Conservation (phyloP, 2,113 vertebrate genomes). For the Trematomus loennbergii region DNA sequence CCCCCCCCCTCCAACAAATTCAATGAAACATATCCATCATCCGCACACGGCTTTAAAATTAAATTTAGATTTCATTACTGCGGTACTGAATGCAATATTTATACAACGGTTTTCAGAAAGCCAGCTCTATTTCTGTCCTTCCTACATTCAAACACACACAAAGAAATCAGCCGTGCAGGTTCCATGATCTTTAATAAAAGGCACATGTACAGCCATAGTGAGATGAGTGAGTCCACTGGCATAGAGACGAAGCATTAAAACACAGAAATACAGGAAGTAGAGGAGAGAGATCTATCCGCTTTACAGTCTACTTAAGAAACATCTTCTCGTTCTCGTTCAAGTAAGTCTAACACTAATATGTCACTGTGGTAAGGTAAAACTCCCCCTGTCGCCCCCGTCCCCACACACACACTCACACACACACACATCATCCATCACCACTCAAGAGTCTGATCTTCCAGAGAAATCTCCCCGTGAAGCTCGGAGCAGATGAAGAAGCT, state of each 20-base stretch:
- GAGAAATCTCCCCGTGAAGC: conserved; percentile 17
- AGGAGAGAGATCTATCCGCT: conserved; percentile 79
- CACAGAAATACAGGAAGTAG: conserved; percentile 80
- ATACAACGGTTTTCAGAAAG: conserved; percentile 33
- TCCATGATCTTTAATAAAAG: conserved; percentile 85
- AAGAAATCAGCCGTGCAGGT: conserved; percentile 58
- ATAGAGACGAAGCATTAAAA: conserved; percentile 81
- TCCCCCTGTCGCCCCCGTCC: conserved; percentile 4
- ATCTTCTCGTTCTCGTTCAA: conserved; percentile 72
- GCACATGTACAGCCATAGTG: conserved; percentile 85
- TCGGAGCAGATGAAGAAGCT: neutral
- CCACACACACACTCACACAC: conserved; percentile 14
- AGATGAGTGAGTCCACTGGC: conserved; percentile 83
- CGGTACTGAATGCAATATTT: conserved; percentile 51
- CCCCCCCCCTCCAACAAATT: conserved; percentile 18
- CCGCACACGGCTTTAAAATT: conserved; percentile 43
- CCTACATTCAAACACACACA: neutral
- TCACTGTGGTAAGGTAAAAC: conserved; percentile 51
- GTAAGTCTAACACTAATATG: conserved; percentile 78
- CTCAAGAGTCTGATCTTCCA: conserved; percentile 32
- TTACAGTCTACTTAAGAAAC: conserved; percentile 79
- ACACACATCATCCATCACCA: conserved; percentile 9
- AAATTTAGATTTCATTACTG: conserved; percentile 66
- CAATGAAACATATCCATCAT: conserved; percentile 67
- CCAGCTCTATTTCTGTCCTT: conserved; percentile 28